Conservation (phyloP, 2,888 invertebrate species). For the Habroteleia sp. region DNA sequence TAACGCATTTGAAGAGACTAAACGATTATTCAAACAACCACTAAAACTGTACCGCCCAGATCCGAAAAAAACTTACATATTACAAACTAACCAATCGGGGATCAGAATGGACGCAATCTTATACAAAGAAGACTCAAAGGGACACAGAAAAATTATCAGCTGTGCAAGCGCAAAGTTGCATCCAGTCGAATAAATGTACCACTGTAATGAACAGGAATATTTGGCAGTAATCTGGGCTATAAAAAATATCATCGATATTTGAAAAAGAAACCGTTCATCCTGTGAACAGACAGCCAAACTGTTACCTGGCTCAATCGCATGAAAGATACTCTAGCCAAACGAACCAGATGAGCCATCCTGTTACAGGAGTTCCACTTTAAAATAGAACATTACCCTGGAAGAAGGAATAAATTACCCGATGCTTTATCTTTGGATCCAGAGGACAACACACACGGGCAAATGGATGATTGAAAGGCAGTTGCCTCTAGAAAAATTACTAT, state of each 20-base stretch:
- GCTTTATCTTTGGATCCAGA: too few relatives aligned
- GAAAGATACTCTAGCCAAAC: conserved; percentile 57
- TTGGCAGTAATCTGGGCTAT: conserved; percentile 38
- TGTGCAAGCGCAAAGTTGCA: too few relatives aligned
- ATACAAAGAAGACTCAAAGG: conserved; percentile 1
- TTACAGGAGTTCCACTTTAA: conserved; percentile 58
- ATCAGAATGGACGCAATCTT: neutral
- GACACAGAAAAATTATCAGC: too few relatives aligned
- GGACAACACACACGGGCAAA: too few relatives aligned
- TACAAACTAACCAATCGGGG: neutral
- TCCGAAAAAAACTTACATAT: neutral
- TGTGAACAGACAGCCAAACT: conserved; percentile 62
- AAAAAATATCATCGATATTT: conserved; percentile 54
- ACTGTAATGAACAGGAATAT: conserved; percentile 50
- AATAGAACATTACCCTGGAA: conserved; percentile 17
- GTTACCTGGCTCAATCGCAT: conserved; percentile 60
- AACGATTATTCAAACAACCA: neutral
- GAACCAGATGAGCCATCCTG: conserved; percentile 59
- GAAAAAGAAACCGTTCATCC: conserved; percentile 54
- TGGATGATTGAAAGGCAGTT: too few relatives aligned
- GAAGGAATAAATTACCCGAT: neutral
- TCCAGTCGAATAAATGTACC: neutral
- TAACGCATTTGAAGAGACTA: neutral
- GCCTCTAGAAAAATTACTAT: too few relatives aligned
- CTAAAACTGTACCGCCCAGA: neutral